Evolutionary conservation across 2,113 vertebrate genomes (phyloP), one percentile per base, ranked within the genome.

Genomic region (Micromys minutus): DNA sequence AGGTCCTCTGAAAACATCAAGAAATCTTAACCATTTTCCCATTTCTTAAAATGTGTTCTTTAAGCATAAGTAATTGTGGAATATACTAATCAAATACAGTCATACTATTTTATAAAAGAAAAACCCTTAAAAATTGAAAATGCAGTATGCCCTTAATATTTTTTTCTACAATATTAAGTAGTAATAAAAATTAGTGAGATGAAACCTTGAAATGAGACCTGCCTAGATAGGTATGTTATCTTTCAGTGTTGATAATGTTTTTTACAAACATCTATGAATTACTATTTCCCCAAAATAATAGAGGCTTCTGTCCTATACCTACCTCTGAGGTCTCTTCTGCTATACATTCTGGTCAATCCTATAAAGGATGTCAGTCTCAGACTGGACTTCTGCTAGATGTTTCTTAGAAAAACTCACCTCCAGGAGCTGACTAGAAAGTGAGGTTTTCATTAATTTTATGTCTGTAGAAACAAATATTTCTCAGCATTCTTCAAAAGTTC

Each of bases 251-350:
- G n/a, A 7, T 42, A 47, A 86, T 0, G 21, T 86, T 86, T 36
- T 85, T 92, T 91, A 52, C 11, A 63, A 42, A 45, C 79, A 42
- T 63, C 36, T n/a, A 17, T 88, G 26, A 34, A 84, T 50, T 90
- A 34, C 22, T 50, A 39, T 96, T 96, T 89, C 7, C 4, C 42
- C 71, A 95, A 65, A 31, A 74, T 71, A 94, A 13, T 34, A 26
- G 31, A 26, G 1, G 15, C 26, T 93, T 93, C 59, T 4, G 84
- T 77, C 36, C 39, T 59, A 1, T 36, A 69, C 1, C 2, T 79
- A 22, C 36, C 36, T 52, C 2, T 52, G 34, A 89, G 12, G 7
- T 91, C 71, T 93, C 50, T 71, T 90, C 16, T 34, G 29, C 74
- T 90, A 90, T 22, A 81, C 45, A 93, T 61, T 76, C 29, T 61